Conservation (phyloP, 1,140 invertebrate genomes). For the Hylyphantes graminicola region DNA sequence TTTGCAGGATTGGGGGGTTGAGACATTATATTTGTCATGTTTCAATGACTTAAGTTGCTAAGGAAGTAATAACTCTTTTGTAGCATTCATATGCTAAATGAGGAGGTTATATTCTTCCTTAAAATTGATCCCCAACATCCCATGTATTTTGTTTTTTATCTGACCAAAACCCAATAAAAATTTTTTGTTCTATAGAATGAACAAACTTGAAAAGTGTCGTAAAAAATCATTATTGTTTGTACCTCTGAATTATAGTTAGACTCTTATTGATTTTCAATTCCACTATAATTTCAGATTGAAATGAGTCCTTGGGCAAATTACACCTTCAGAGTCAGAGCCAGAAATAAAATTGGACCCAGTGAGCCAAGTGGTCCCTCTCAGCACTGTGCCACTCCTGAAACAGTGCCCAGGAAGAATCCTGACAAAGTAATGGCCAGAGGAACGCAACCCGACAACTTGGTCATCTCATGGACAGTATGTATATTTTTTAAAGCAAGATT, state of each 20-base stretch:
- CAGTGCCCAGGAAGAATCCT: conserved; percentile 93
- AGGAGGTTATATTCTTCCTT: too few species aligned
- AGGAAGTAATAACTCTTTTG: too few species aligned
- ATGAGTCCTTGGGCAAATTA: conserved; percentile 96
- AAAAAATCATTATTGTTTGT: too few species aligned
- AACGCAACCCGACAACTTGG: conserved; percentile 86
- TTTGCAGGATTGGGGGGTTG: too few species aligned
- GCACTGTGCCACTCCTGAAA: conserved; percentile 84
- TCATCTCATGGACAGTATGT: conserved; percentile 87
- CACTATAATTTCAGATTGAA: conserved; percentile 67
- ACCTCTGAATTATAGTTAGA: not conserved
- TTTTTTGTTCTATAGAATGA: too few species aligned
- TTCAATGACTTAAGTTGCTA: too few species aligned
- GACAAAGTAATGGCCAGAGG: conserved; percentile 93
- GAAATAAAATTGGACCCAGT: conserved; percentile 93
- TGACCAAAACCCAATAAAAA: too few species aligned
- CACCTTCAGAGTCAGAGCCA: conserved; percentile 92
- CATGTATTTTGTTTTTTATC: too few species aligned
- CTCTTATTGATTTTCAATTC: not conserved
- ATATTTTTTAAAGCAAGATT: not conserved
- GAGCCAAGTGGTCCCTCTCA: conserved; percentile 84
- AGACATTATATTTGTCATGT: too few species aligned
- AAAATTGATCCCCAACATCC: too few species aligned
- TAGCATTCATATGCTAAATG: too few species aligned
- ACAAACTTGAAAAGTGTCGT: not conserved